phyloP scores from a whole-genome alignment of 2,797 vertebrate genomes.

The Tauraco hartlaubi region DNA sequence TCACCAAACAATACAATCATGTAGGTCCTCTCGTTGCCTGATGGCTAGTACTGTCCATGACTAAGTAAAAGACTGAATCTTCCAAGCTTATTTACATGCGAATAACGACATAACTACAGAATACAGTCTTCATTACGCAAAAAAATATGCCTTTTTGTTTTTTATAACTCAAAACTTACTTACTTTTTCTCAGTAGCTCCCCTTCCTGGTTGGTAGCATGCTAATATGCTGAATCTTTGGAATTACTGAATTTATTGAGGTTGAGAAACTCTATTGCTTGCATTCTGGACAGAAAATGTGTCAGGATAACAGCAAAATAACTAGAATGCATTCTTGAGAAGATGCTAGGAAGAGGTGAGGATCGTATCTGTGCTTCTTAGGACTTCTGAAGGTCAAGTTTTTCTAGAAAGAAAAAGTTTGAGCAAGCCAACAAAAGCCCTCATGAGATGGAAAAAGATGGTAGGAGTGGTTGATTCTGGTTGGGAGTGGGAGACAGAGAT shows the following conservation, averaged over 20 bases:
- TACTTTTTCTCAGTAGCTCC: background rate
- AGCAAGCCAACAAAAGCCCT: background rate
- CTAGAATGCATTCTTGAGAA: background rate
- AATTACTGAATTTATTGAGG: background rate
- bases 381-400: background rate
- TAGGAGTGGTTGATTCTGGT: background rate
- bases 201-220: background rate
- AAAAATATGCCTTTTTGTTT: accelerated
- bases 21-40: background rate
- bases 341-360: background rate
- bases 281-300: background rate
- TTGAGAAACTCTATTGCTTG: background rate
- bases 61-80: background rate
- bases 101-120: background rate
- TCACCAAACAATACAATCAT: background rate
- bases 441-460: background rate
- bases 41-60: background rate
- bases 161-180: background rate
- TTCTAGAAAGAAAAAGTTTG: background rate
- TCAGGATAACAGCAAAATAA: background rate
- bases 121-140: background rate
- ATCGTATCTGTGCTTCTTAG: background rate
- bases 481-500: background rate
- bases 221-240: background rate
- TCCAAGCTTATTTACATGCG: background rate